A percentile compares a stretch with the other conserved stretches of the same genome.
These are phyloP conservation scores for Thysanoteuthis rhombus DNA, from an alignment of 2,888 invertebrate genomes.

Conservation along the genomic window DNA sequence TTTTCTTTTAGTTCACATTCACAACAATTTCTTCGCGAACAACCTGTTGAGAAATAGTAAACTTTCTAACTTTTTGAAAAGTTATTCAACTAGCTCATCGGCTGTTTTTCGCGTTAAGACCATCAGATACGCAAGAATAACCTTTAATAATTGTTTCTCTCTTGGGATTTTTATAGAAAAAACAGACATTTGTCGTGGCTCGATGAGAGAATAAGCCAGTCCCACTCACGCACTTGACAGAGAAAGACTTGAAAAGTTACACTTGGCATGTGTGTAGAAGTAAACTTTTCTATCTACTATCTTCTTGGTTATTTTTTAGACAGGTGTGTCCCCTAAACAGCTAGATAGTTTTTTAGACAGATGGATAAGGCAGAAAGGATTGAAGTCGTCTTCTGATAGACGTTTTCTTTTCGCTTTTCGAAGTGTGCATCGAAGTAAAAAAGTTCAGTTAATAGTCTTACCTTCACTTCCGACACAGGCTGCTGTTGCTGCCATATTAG, in stretches of 20 bases:
- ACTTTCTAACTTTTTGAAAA: background rate
- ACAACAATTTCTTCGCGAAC: background rate
- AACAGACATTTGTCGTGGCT: background rate
- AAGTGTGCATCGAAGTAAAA: background rate
- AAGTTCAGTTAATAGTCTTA: background rate
- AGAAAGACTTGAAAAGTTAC: background rate
- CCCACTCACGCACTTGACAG: background rate
- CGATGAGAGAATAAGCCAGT: background rate
- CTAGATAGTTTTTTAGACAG: background rate
- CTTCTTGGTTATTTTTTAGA: background rate
- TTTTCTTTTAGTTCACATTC: background rate
- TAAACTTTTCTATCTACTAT: no score
- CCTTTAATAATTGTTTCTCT: background rate
- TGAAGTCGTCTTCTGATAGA: background rate
- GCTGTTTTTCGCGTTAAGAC: background rate
- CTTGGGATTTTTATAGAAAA: background rate
- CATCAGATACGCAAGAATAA: no score
- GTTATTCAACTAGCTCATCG: background rate
- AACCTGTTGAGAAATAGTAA: background rate
- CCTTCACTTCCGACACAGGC: constrained; percentile 12
- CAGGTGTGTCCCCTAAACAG: background rate
- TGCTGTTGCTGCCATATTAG: background rate
- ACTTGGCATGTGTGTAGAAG: background rate
- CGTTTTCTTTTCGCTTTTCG: background rate
- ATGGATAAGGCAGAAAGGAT: background rate